Base-by-base conservation (phyloP, 2,797 vertebrate genomes). In the Coilia nasus region DNA sequence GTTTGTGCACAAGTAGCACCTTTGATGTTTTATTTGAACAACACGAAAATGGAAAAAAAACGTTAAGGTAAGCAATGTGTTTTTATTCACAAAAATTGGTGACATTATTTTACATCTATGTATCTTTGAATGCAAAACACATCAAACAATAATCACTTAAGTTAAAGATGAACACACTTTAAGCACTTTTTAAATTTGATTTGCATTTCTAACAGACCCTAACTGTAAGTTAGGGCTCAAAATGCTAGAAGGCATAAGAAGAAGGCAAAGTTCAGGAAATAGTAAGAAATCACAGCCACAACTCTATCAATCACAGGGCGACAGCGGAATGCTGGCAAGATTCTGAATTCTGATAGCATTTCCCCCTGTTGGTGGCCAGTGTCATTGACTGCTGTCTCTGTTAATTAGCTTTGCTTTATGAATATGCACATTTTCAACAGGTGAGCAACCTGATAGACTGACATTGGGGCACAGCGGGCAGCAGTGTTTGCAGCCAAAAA, bases 301-400 rank as follows among this genome's bases (percentile, higher is more conserved):
- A 94, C 88, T 94, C 95, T 93, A 14, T 9, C 50, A 92, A 95
- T 95, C 94, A 95, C 88, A 90, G 91, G 89, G 92, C 93, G 94
- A 95, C 94, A 94, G 92, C 93, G 91, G 91, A 91, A 94, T 93
- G 93, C 92, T 94, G 93, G 93, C 93, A 87, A 87, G 92, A 91
- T 91, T 92, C 93, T 93, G 93, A 93, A 94, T 94, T 93, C 94
- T 91, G 93, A 94, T 92, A 91, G 91, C 94, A 95, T 95, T 94
- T 94, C 93, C 94, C 92, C 92, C 81, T 88, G 91, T 47, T 91
- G 94, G 93, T 93, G 94, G 92, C 31, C 71, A 15, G 67, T 92
- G 94, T 93, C 93, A 95, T 94, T 95, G 94, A 94, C 93, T 90
- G 92, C 91, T 91, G 92, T 91, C 92, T 94, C 92, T 92, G 90